Base-by-base conservation (phyloP, 2,888 invertebrate species). In the Zele albiditarsus region DNA sequence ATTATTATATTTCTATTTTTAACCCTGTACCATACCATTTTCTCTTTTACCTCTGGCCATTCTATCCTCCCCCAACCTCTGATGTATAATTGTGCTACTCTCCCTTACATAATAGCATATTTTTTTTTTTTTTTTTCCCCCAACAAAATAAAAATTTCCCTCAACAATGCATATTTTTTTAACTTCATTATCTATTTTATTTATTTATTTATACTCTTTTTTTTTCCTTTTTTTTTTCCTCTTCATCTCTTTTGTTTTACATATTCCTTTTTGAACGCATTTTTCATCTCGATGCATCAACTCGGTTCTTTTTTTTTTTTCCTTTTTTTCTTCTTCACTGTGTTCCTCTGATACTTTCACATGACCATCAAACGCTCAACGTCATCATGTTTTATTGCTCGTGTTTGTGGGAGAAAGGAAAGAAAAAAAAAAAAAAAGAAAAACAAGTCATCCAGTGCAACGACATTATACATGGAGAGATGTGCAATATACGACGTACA, bases 401-500 rank as follows among this genome's bases (percentile, higher is more conserved):
- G 53, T 20, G 53, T 53, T 53, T 53, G 53, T 20, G 8, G 20
- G 46, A 4, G 16, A 46, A 46, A 46, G 4, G 46, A 10, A 46
- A 6, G 16, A n/a, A 46, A 14, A 42, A 42, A 8, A 16, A 49
- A 42, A 12, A 12, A 12, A 42, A 42, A 42, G 12, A 42, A 49
- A 49, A 49, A 49, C 16, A n/a, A 53, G 53, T 53, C 20, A 53
- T 53, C 53, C 53, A 20, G 20, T 20, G 10, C 53, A 53, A 53
- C 53, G 53, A 53, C 53, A 53, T 53, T 53, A 53, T 53, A 53
- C 53, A 53, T 53, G 53, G 53, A 20, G 53, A 53, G 20, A 38
- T 63, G 63, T 33, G 63, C 28, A 63, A 63, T 31, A 62, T 62
- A 63, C 63, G 38, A 38, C 31, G 53, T 31, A 70, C 70, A 70